phyloP scores from a whole-genome alignment of 2,113 vertebrate genomes.

The Alexandromys fortis region DNA sequence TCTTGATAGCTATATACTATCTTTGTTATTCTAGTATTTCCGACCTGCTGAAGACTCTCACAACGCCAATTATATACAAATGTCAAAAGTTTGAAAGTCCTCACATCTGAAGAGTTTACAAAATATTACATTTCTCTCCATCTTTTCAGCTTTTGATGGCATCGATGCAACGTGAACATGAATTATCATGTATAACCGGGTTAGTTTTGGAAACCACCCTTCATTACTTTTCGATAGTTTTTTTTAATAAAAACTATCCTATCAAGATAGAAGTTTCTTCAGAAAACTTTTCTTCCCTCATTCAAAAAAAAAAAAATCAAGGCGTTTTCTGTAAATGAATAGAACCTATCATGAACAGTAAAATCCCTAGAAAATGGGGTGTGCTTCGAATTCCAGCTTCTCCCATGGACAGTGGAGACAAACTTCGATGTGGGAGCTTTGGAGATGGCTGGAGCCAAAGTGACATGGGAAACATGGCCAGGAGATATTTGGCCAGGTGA shows the following conservation, averaged over 20 bases:
- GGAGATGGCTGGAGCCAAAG: background rate
- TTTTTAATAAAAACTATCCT: background rate
- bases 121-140: background rate
- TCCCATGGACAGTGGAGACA: background rate
- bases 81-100: background rate
- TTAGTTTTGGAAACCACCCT: background rate
- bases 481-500: background rate
- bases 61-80: background rate
- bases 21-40: conserved; percentile 25
- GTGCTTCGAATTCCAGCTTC: background rate
- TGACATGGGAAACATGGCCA: background rate
- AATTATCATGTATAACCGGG: background rate
- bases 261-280: background rate
- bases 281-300: background rate
- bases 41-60: background rate
- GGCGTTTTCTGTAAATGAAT: background rate
- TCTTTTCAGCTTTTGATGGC: background rate
- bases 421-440: too few relatives aligned
- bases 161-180: background rate
- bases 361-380: background rate
- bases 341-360: background rate
- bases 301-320: background rate
- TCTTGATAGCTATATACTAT: background rate
- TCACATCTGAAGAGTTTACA: background rate
- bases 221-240: background rate